Base-by-base conservation (phyloP, 1,140 invertebrate species). In the Drosophila azteca region DNA sequence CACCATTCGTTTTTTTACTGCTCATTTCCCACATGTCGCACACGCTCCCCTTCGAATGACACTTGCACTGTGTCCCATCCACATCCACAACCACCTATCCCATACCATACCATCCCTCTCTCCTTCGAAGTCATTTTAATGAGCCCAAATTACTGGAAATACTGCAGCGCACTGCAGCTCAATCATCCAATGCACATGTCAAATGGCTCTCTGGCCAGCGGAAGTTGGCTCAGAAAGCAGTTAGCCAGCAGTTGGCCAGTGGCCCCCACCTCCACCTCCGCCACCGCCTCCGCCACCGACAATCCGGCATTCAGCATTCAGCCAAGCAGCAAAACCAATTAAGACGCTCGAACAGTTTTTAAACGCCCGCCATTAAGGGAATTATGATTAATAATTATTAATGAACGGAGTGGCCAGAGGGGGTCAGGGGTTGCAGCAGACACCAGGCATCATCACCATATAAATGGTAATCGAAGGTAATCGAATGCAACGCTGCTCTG, bases 141-240 rank as follows among this genome's bases (percentile, higher is more conserved):
- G 85, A 90, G 77, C 70, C 65, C 74, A 85, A 89, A 90, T 89
- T 90, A 82, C 67, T 59, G 61, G 35, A 89, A 90, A 90, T 90
- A 82, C 64, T 69, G 45, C 43, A 66, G 51, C 45, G 52, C 44
- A 41, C 48, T 22, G 29, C 52, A 77, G 74, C 74, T 80, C 63
- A 67, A 69, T 81, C 61, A 72, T 63, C 64, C 53, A 61, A 57
- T 69, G 66, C 66, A 69, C 66, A 69, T 69, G 79, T 82, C 63
- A 73, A 65, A 63, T 48, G 51, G 55, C 46, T 58, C 39, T 39
- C 35, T 24, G 24, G 35, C 11, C 20, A 39, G 35, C 66, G 66
- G 66, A 69, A 68, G 64, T 69, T 24, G 35, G 64, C 65, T 68
- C 68, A 39, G 35, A 39, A 68, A 68, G 66, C 66, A 64, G 66